A percentile compares a stretch with the other conserved stretches of the same genome.
These are phyloP conservation scores for Scaptodrosophila latifasciaeformis DNA, from an alignment of 2,888 invertebrate genomes.

Conservation along the genomic window DNA sequence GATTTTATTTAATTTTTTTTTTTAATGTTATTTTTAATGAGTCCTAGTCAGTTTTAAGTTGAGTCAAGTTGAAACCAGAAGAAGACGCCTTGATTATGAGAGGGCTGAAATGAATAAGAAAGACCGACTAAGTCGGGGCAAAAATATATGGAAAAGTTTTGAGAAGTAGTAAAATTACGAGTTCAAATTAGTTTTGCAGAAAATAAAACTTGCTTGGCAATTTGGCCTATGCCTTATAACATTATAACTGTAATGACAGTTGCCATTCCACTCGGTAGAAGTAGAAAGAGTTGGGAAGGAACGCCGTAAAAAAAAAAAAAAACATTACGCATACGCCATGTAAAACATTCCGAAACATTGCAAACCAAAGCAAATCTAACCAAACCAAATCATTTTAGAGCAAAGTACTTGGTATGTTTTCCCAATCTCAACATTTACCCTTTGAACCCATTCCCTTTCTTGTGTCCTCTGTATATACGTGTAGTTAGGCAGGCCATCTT, in stretches of 20 bases:
- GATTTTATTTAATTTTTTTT: conserved; percentile 5
- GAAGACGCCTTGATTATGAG: conserved; percentile 44
- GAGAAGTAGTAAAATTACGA: conserved; percentile 51
- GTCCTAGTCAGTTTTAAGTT: conserved; percentile 8
- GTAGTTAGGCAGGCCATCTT: too few relatives aligned
- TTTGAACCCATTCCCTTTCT: too few relatives aligned
- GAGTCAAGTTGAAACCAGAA: conserved; percentile 1
- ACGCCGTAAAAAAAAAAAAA: too few relatives aligned
- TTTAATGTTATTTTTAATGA: conserved; percentile 50
- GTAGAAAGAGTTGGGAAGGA: too few relatives aligned
- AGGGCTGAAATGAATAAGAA: conserved; percentile 9
- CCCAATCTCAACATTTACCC: too few relatives aligned
- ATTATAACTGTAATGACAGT: too few relatives aligned
- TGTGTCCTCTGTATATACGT: too few relatives aligned
- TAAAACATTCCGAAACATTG: neutral
- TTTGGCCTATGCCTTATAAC: neutral
- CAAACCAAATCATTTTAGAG: too few relatives aligned
- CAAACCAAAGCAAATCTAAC: too few relatives aligned
- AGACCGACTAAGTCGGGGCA: too few relatives aligned
- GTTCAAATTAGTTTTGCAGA: conserved; percentile 41
- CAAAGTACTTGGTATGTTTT: too few relatives aligned
- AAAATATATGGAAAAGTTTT: conserved; percentile 27
- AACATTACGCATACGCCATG: conserved; percentile 18
- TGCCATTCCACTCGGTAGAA: too few relatives aligned
- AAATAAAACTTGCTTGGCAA: neutral